Evolutionary conservation across 2,888 invertebrate genomes (phyloP).

Genomic region (Trileptium ribeirensis): DNA sequence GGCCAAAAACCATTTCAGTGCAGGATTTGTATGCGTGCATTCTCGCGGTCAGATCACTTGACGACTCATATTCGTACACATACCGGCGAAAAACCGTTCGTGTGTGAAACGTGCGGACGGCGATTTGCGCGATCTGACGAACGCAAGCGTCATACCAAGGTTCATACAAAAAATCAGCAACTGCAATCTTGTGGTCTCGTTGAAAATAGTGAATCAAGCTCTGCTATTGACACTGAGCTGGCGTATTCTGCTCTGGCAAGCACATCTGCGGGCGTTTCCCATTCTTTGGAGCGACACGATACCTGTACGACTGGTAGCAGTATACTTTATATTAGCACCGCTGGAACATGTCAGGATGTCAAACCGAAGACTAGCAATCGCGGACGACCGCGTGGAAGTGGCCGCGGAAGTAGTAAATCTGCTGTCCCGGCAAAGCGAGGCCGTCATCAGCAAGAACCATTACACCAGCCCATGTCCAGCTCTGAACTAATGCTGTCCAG

Average conservation of each 20-base stretch:
- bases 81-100: slow-evolving; percentile 90
- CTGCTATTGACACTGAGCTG: too few relatives aligned
- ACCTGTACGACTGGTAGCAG: too few relatives aligned
- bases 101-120: slow-evolving; percentile 92
- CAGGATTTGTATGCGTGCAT: slow-evolving; percentile 94
- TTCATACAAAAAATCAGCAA: slow-evolving; percentile 59
- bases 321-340: too few relatives aligned
- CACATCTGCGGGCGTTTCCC: too few relatives aligned
- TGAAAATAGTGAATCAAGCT: too few relatives aligned
- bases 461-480: not conserved
- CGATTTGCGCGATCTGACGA: slow-evolving; percentile 98
- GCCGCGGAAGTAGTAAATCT: too few relatives aligned
- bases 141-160: slow-evolving; percentile 97
- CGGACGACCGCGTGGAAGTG: not conserved
- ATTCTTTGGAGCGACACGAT: too few relatives aligned
- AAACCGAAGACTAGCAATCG: too few relatives aligned
- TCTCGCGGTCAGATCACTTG: slow-evolving; percentile 91
- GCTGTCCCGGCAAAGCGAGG: not conserved
- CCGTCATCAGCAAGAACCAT: not conserved
- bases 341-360: too few relatives aligned
- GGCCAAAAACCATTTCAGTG: slow-evolving; percentile 62
- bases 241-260: too few relatives aligned
- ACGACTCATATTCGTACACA: slow-evolving; percentile 91
- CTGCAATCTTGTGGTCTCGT: not conserved
- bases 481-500: too few relatives aligned